Evolutionary conservation across 2,113 vertebrate genomes (phyloP).

Genomic region (Datnioides undecimradiatus): DNA sequence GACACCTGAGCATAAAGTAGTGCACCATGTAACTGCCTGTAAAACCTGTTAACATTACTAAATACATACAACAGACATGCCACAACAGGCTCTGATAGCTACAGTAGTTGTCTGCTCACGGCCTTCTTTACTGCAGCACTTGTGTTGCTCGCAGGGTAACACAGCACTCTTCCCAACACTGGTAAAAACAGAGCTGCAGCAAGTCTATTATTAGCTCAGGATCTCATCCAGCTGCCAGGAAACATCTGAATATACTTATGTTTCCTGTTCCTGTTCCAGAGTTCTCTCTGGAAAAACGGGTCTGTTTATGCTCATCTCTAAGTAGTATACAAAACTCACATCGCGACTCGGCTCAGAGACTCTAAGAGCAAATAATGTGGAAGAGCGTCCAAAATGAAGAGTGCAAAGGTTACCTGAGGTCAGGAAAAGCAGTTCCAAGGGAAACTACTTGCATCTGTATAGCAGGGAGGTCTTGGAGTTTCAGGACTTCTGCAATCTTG

Average conservation of each 20-base stretch:
- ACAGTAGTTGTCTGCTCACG: background rate
- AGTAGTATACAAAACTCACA: background rate
- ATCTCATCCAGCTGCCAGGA: background rate
- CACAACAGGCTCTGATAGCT: background rate
- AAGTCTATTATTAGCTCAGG: background rate
- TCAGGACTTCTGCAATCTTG: constrained; percentile 88
- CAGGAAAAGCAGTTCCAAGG: constrained; percentile 83
- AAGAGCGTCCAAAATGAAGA: background rate
- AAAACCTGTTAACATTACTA: too few relatives aligned
- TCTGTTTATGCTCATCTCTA: background rate
- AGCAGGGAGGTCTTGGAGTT: constrained; percentile 87
- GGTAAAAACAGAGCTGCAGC: accelerated
- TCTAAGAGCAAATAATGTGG: too few relatives aligned
- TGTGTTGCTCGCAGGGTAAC: background rate
- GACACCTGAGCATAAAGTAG: too few relatives aligned
- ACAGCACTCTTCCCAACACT: background rate
- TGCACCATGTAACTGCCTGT: too few relatives aligned
- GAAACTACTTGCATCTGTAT: constrained; percentile 89
- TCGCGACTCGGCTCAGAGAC: too few relatives aligned
- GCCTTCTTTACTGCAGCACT: background rate
- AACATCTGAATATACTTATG: background rate
- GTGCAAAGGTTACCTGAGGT: constrained; percentile 87
- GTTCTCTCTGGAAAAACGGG: background rate
- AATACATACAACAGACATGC: background rate
- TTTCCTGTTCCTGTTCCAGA: background rate